Conservation (phyloP, 2,888 invertebrate species). For the Watsonalla cultraria region DNA sequence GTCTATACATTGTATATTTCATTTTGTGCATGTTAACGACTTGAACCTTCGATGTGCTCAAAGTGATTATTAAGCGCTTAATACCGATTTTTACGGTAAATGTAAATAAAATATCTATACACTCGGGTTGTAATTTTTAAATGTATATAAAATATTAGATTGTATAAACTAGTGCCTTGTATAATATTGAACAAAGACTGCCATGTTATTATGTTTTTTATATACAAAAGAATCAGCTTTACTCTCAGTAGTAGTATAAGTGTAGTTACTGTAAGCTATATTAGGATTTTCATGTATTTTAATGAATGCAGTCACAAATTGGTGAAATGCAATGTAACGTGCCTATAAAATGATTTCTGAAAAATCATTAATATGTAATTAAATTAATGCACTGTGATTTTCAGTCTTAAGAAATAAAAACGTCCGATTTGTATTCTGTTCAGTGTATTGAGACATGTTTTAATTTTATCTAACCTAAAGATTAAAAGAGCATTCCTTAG, state of each 20-base stretch:
- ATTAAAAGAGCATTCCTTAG: no score
- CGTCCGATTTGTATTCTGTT: slow-evolving; percentile 12
- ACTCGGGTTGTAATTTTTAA: slow-evolving; percentile 67
- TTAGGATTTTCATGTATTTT: slow-evolving; percentile 18
- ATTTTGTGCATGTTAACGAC: slow-evolving; percentile 71
- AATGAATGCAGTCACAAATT: slow-evolving; percentile 29
- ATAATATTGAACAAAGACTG: slow-evolving; percentile 69
- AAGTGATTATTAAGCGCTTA: slow-evolving; percentile 75
- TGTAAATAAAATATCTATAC: slow-evolving; percentile 60
- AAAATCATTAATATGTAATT: slow-evolving; percentile 17
- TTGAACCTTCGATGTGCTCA: slow-evolving; percentile 65
- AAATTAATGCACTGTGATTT: slow-evolving; percentile 50
- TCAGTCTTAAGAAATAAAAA: slow-evolving; percentile 36
- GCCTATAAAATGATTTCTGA: slow-evolving; percentile 22
- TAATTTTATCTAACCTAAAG: not conserved
- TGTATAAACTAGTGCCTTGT: slow-evolving; percentile 64
- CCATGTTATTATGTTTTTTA: slow-evolving; percentile 67
- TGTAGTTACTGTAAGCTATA: slow-evolving; percentile 40
- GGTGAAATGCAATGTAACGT: slow-evolving; percentile 22
- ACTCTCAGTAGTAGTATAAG: slow-evolving; percentile 75
- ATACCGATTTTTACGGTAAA: slow-evolving; percentile 77
- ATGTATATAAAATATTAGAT: slow-evolving; percentile 58
- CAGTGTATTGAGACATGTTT: slow-evolving; percentile 1
- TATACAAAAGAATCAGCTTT: slow-evolving; percentile 69
- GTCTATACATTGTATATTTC: slow-evolving; percentile 41